phyloP scores from a whole-genome alignment of 2,113 vertebrate genomes.

The Urocynchramus pylzowi region DNA sequence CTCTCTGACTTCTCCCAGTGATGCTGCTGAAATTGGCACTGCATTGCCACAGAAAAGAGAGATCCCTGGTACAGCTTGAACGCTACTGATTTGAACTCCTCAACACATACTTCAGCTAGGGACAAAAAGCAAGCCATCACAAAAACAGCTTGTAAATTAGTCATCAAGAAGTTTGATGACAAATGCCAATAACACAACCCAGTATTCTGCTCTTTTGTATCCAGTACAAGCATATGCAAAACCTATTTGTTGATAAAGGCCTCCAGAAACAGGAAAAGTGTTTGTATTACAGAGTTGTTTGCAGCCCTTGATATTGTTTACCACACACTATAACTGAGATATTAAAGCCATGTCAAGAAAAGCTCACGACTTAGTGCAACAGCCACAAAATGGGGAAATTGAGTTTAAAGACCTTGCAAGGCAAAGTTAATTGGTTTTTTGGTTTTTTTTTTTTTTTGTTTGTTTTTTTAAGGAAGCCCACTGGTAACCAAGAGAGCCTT shows the following conservation, averaged over 20 bases:
- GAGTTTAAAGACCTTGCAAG: background rate
- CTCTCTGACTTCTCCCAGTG: background rate
- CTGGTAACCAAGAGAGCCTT: background rate
- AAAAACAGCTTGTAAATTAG: conserved; percentile 10
- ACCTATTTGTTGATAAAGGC: background rate
- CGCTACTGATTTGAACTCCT: background rate
- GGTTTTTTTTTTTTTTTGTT: background rate
- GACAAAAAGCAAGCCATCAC: background rate
- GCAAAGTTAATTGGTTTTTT: background rate
- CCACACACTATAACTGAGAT: background rate
- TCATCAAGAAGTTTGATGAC: background rate
- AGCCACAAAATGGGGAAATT: background rate
- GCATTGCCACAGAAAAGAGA: background rate
- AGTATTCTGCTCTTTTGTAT: background rate
- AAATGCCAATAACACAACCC: background rate
- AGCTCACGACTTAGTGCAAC: background rate
- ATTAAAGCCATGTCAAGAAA: background rate
- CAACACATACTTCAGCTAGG: background rate
- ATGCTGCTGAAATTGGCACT: background rate
- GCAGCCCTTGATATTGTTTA: background rate
- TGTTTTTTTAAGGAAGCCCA: background rate
- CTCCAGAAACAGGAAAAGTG: background rate
- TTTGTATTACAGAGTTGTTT: background rate
- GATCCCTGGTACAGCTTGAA: background rate
- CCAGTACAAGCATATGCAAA: background rate